Evolutionary conservation across 2,113 vertebrate species (phyloP), one percentile per base, ranked within the genome.

Genomic region (Arenaria interpres): DNA sequence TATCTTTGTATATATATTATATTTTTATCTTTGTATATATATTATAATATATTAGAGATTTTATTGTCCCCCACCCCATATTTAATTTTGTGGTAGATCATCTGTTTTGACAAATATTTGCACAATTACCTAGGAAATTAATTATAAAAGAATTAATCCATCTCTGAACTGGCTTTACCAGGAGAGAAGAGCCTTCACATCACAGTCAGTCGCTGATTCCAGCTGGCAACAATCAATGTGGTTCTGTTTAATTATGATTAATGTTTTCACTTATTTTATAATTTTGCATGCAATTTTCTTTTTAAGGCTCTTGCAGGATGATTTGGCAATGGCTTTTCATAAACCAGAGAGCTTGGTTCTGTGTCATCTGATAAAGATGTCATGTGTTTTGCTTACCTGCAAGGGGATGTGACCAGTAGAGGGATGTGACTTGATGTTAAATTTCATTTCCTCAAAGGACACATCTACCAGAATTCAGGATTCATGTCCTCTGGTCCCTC

Each of bases 261-360:
- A 94, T 97, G 69, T 95, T 97, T 96, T 92, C 68, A 75, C 14
- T 97, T 96, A 95, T 80, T 77, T 92, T 73, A 92, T 96, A 85
- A 88, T 88, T 96, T 96, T 87, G 68, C 56, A 64, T 90, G 60
- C 76, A 92, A 57, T 96, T 96, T 96, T 75, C 85, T 89, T 92
- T 96, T 90, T 63, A 48, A 89, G 48, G 48, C 41, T 89, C 53
- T 91, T 71, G 68, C 53, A 60, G 41, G 60, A 67, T 96, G 69
- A 74, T 67, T 96, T 85, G 27, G 45, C 48, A 85, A 76, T 78
- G 89, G 67, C 37, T 88, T 13, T 51, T 67, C 57, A 39, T 80
- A 63, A 79, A 76, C 27, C 57, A 78, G 66, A 57, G 60, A 32
- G 63, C 81, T 85, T 87, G 33, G 24, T 93, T 95, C 51, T 80